Conservation (phyloP, 1,140 invertebrate species). For the Eufriesea mexicana region DNA sequence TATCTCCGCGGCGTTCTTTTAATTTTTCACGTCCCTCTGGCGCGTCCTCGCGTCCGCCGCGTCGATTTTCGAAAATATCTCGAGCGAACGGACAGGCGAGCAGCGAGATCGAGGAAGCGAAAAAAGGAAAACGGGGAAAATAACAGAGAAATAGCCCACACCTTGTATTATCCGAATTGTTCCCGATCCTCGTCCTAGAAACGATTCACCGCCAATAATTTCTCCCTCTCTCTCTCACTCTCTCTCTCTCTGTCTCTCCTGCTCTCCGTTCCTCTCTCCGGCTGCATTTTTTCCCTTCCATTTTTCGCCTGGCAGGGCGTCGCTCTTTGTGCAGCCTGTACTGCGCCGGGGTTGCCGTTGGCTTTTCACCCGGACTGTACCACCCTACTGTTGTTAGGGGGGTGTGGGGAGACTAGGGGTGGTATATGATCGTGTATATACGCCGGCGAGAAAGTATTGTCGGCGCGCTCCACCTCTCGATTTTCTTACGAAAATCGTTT, state of each 20-base stretch:
- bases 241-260: neutral
- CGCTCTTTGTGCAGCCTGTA: constrained; percentile 70
- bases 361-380: constrained; percentile 79
- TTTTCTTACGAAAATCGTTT: constrained; percentile 77
- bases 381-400: constrained; percentile 81
- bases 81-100: neutral
- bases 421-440: constrained; percentile 83
- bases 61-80: neutral
- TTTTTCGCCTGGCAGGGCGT: constrained; percentile 58
- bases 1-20: constrained; percentile 25
- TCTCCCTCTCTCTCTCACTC: neutral
- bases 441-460: constrained; percentile 80
- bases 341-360: constrained; percentile 67
- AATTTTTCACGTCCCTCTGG: neutral
- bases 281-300: constrained; percentile 42
- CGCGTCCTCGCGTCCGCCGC: neutral
- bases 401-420: constrained; percentile 81
- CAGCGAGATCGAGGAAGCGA: neutral
- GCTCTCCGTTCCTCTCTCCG: neutral
- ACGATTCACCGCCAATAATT: constrained; percentile 55
- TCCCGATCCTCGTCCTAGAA: constrained; percentile 48
- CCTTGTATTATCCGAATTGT: constrained; percentile 47
- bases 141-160: neutral
- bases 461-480: constrained; percentile 79
- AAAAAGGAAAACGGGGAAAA: neutral